Evolutionary conservation across 2,888 invertebrate genomes (phyloP).

Genomic region (Sphecodes monilicornis): DNA sequence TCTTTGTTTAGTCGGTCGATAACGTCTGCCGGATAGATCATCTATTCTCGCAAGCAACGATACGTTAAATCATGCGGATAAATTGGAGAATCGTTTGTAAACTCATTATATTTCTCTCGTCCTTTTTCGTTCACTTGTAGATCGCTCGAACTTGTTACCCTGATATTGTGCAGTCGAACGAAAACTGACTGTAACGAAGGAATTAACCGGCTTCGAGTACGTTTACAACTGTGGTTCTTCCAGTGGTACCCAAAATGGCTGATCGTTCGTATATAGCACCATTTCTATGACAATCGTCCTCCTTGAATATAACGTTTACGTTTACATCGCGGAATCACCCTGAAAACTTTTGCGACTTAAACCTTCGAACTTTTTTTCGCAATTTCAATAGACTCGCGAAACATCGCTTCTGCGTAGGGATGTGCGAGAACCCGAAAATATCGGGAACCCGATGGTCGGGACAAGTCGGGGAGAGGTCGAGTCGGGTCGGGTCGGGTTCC

Average conservation of each 20-base stretch:
- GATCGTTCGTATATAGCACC: slow-evolving; percentile 43
- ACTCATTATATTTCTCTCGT: slow-evolving; percentile 1
- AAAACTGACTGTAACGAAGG: slow-evolving; percentile 20
- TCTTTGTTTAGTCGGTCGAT: slow-evolving; percentile 17
- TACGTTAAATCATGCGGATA: slow-evolving; percentile 38
- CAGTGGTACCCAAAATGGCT: slow-evolving; percentile 21
- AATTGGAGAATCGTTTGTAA: slow-evolving; percentile 18
- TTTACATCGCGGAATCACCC: slow-evolving; percentile 10
- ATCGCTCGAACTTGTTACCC: slow-evolving; percentile 40
- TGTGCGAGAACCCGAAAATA: no score
- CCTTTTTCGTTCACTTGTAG: slow-evolving; percentile 20
- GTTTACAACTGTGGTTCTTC: slow-evolving; percentile 22
- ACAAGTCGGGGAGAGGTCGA: no score
- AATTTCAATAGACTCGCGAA: background rate
- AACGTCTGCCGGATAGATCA: slow-evolving; percentile 29
- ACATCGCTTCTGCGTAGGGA: no score
- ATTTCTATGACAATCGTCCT: slow-evolving; percentile 33
- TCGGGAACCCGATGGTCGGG: no score
- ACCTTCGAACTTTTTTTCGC: background rate
- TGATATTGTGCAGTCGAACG: slow-evolving; percentile 44
- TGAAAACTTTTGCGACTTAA: slow-evolving; percentile 17
- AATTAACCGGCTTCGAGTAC: slow-evolving; percentile 30
- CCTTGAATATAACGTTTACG: slow-evolving; percentile 20
- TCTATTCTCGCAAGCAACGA: slow-evolving; percentile 29
- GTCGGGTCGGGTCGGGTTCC: no score